These are phyloP conservation scores for Melanotaenia trifasciata DNA, from an alignment of 2,797 vertebrate species.

Conservation along the genomic window DNA sequence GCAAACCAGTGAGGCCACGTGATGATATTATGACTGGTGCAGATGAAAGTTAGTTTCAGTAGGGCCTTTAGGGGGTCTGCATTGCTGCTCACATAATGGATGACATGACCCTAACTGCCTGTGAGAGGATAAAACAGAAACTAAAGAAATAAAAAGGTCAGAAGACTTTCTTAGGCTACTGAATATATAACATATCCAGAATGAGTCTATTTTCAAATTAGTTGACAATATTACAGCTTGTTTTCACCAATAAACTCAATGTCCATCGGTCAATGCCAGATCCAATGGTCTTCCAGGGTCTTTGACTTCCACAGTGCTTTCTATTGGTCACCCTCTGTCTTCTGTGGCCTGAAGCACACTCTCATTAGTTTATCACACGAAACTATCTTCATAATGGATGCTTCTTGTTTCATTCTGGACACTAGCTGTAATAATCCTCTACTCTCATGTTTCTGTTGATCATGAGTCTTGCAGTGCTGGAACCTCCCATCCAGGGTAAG, in stretches of 20 bases:
- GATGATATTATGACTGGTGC: conserved; percentile 50
- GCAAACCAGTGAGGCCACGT: conserved; percentile 44
- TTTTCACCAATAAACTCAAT: no score
- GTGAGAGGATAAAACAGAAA: not conserved
- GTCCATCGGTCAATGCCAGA: not conserved
- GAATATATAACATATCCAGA: not conserved
- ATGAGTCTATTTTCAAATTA: no score
- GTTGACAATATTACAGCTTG: not conserved
- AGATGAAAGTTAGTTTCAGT: not conserved
- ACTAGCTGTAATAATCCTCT: not conserved
- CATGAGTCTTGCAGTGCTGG: not conserved
- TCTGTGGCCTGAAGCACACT: not conserved
- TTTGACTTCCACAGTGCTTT: not conserved
- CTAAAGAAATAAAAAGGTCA: no score
- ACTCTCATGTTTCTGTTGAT: not conserved
- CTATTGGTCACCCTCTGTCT: not conserved
- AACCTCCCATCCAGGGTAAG: not conserved
- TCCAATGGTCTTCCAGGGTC: not conserved
- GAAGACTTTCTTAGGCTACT: no score
- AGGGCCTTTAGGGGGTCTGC: conserved; percentile 3
- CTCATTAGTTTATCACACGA: not conserved
- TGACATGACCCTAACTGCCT: not conserved
- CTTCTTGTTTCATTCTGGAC: not conserved
- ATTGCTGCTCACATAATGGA: not conserved
- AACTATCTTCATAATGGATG: not conserved